Evolutionary conservation across 2,888 invertebrate genomes (phyloP).

Genomic region (Trichopria drosophilae): DNA sequence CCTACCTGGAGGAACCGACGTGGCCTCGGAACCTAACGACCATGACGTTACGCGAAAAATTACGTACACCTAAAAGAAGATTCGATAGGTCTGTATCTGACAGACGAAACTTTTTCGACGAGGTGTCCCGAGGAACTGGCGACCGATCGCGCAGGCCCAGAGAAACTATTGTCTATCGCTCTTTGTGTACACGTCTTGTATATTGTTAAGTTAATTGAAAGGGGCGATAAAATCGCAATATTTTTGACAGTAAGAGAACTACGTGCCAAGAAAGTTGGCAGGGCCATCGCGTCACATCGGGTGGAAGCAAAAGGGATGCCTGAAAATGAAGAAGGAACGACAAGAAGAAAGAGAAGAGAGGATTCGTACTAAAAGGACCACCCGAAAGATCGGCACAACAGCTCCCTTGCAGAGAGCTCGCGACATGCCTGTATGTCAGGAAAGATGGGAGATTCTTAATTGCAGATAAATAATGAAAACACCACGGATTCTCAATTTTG

Average conservation of each 20-base stretch:
- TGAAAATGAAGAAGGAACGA: conserved; percentile 14
- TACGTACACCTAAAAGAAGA: conserved; percentile 41
- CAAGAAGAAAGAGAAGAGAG: conserved; percentile 17
- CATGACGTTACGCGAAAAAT: conserved; percentile 40
- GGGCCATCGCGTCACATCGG: conserved; percentile 29
- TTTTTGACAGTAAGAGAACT: conserved; percentile 48
- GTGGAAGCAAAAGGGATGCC: conserved; percentile 27
- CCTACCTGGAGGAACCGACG: conserved; percentile 13
- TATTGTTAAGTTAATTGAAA: conserved; percentile 52
- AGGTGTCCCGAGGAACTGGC: conserved; percentile 1
- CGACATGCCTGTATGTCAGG: conserved; percentile 12
- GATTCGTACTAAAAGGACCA: conserved; percentile 36
- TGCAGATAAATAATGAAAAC: conserved; percentile 41
- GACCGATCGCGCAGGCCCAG: conserved; percentile 26
- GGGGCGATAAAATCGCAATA: conserved; percentile 49
- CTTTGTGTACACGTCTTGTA: conserved; percentile 45
- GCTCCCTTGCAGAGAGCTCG: conserved; percentile 17
- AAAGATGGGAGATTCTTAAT: conserved; percentile 38
- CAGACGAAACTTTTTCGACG: conserved; percentile 38
- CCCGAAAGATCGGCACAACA: conserved; percentile 38
- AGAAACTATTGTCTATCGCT: conserved; percentile 44
- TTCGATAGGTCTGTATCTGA: conserved; percentile 21
- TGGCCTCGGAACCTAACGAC: conserved; percentile 35
- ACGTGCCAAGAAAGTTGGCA: conserved; percentile 26
- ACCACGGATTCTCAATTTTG: conserved; percentile 33